Evolutionary conservation across 2,888 invertebrate species (phyloP), one percentile per base, ranked within the genome.

Genomic region (Nomada fucata): DNA sequence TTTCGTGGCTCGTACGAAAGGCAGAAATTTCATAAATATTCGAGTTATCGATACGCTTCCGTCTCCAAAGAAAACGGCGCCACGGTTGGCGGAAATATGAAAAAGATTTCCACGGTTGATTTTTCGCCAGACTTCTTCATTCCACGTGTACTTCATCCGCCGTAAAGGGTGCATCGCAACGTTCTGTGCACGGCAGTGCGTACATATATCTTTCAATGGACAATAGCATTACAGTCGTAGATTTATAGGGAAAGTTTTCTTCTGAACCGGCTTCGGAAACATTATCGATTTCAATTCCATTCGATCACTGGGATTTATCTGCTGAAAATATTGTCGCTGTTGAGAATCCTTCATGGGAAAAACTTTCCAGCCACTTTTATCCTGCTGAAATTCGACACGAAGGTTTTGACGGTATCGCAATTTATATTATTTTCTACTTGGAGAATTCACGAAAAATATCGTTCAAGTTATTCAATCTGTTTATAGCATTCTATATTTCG

Each of bases 161-260:
- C 76, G 84, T 86, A 89, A 85, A 86, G 61, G 73, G 57, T 20
- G 57, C 15, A 47, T 74, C 70, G 77, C 80, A 71, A 83, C 55
- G 68, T 70, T 53, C 52, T 67, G 50, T 53, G 59, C 76, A 26
- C 18, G 20, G n/a, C 52, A 2, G 50, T 13, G 20, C 59, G 67
- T 80, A 29, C 52, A 68, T 70, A 29, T 57, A 68, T 70, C 60
- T 60, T 72, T 55, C 72, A 53, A 79, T 77, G 85, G 86, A 89
- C 85, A 88, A 89, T 85, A 78, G 85, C 80, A 67, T 83, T 85
- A 76, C 85, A 88, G 84, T 84, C 79, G 76, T 63, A 86, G 87
- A 88, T 87, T 90, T 90, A 90, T 89, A 86, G 88, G 73, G 83
- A 90, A 90, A 90, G 86, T 90, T 91, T 88, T 73, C 69, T 63